Base-by-base conservation (phyloP, 2,797 vertebrate genomes). In the Crenuchus spilurus region DNA sequence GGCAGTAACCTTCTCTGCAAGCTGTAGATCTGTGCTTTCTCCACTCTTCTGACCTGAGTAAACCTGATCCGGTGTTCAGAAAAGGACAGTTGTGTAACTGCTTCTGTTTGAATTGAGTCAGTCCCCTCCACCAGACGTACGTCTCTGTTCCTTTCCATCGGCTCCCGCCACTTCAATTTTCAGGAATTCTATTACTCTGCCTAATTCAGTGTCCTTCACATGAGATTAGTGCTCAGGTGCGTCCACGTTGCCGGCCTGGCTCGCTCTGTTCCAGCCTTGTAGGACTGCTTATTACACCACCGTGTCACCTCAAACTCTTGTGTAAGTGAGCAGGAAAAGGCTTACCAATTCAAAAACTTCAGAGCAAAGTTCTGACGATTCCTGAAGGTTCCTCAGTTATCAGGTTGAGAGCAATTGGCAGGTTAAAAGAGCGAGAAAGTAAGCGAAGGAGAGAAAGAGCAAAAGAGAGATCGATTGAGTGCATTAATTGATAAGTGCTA, bases 401-500 rank as follows among this genome's bases (percentile, higher is more conserved):
- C 24, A 20, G 48, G 48, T 46, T 26, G 74, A 61, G 55, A 52
- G 55, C 41, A 61, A 20, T 51, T 24, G 18, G 44, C 8, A 70
- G 70, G 73, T 22, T 61, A 51, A 75, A 54, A 67, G 58, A 70
- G 44, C 28, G 51, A 64, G 48, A 18, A 42, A 35, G 60, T 33
- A 51, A 62, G 64, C 68, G 68, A 69, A 30, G 33, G 26, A 58
- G 26, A 14, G 66, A 60, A 66, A 35, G 49, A 51, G 28, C 31
- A 28, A 33, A 9, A n/a, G 37, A 39, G n/a, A 44, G 78, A 78
- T 84, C 77, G 46, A 84, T 81, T 55, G 20, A 37, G 74, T 76
- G 75, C 83, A 83, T 76, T 79, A 70, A 83, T 77, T 80, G 79
- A 73, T 75, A 74, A 70, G 67, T 41, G 76, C 69, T 69, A 42